Evolutionary conservation across 2,113 vertebrate species (phyloP), one percentile per base, ranked within the genome.

Genomic region (Pachypanchax playfairii): DNA sequence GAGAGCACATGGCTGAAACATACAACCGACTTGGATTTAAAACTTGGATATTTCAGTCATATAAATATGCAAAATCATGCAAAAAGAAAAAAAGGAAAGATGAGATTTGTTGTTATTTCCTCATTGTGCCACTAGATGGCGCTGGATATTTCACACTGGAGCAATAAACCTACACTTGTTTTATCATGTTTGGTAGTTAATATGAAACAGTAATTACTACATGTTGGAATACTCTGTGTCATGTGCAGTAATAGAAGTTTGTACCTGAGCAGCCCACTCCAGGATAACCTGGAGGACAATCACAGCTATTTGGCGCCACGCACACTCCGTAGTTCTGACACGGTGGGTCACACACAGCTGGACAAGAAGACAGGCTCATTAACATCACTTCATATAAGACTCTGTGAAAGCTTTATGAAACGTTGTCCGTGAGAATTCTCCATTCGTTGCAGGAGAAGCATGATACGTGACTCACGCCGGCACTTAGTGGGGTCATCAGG

Each of bases 241-340:
- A n/a, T n/a, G 5, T 36, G 5, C 31, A 33, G 7, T 33, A 4
- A 21, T 6, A 1, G 4, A n/a, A 17, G 21, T 43, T 17, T 55
- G 15, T 87, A 94, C 93, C 92, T 73, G 89, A 93, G 68, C 93
- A 94, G 52, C 92, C 91, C 0, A 70, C 83, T n/a, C 93, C 92
- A 6, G 92, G 93, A 63, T 93, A 93, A 1, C 93, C 93, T 17
- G 83, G 84, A 31, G 93, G 93, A 80, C 93, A 93, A 56, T 92
- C 86, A 64, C 92, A 94, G 72, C 71, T 90, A 79, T 92, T 89
- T 6, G 93, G 92, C 35, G 83, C 87, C 13, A 92, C 85, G 85
- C 93, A 94, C 25, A 88, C 80, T 0, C 93, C 93, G 0, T 90
- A 86, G 83, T 94, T 94, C 72, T 89, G 90, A 78, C 93, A 94